Evolutionary conservation across 2,113 vertebrate genomes (phyloP), one percentile per base, ranked within the genome.

Genomic region (Hemibagrus wyckioides): DNA sequence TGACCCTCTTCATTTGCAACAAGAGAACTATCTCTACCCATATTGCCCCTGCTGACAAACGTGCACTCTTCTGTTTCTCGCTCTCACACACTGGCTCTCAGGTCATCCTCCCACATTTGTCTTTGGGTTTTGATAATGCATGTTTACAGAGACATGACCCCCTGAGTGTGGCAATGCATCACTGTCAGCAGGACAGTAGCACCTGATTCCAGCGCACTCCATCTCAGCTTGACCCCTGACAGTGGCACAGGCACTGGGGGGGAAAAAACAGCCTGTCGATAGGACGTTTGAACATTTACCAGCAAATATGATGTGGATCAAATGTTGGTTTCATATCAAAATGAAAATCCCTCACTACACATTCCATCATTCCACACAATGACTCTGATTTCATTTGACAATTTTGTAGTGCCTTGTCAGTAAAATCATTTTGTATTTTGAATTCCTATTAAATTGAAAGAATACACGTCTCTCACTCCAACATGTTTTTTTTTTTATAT

Each of bases 71-170:
- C 61, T 87, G 85, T 86, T 87, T 92, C 73, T 25, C 88, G 90
- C 92, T 90, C 80, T 65, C 82, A 82, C 86, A 86, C 86, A 82
- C 92, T 93, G 93, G 93, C 95, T 94, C 91, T 92, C 95, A 93
- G 96, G 95, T 96, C 93, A 83, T 93, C 95, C 95, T 96, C 93
- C 89, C 95, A 96, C 96, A 95, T 96, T 96, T 96, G 94, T 97
- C 97, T 97, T 96, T 98, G 96, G 96, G 95, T 97, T 97, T 97
- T 99, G 97, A 98, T 99, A 98, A 98, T 98, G 95, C 97, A 99
- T 97, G 98, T 98, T 97, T 98, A 96, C 96, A 96, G 96, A 98
- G 97, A 96, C 92, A 91, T 97, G 97, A 98, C 97, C 98, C 97
- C 96, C 96, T 93, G 94, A 96, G 95, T 95, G 21, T 91, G 93